phyloP scores from a whole-genome alignment of 2,113 vertebrate species.

The Microcebus ravelobensis region DNA sequence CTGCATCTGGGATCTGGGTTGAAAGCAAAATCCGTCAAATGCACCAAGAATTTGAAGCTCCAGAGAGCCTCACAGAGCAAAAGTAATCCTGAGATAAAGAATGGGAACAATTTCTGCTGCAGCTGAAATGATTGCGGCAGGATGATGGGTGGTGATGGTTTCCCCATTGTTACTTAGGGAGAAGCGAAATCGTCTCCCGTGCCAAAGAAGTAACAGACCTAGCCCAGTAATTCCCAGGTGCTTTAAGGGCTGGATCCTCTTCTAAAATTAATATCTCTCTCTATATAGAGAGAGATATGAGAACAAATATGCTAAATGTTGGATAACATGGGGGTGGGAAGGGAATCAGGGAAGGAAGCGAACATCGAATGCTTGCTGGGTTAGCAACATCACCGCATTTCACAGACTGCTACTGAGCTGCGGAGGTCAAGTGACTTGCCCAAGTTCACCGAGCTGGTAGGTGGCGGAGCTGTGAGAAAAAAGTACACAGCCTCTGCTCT shows the following conservation, averaged over 20 bases:
- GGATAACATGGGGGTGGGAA: neutral
- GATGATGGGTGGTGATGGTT: slow-evolving; percentile 33
- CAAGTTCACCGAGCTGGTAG: slow-evolving; percentile 57
- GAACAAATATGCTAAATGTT: neutral
- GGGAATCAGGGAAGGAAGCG: neutral
- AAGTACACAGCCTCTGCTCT: slow-evolving; percentile 45
- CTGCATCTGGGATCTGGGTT: slow-evolving; percentile 1
- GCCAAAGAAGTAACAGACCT: slow-evolving; percentile 5
- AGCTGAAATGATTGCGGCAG: slow-evolving; percentile 29
- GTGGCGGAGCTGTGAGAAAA: neutral
- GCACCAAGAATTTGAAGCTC: slow-evolving; percentile 61
- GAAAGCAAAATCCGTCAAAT: slow-evolving; percentile 46
- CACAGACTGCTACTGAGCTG: neutral
- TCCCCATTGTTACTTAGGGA: neutral
- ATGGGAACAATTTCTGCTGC: slow-evolving; percentile 28
- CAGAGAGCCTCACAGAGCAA: slow-evolving; percentile 35
- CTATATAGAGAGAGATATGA: neutral
- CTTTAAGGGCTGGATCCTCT: neutral
- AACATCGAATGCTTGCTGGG: neutral
- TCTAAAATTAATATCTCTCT: neutral
- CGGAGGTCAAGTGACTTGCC: slow-evolving; percentile 59
- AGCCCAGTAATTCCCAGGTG: neutral
- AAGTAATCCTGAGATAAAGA: slow-evolving; percentile 66
- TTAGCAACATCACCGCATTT: neutral
- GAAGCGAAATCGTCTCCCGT: neutral